Evolutionary conservation across 1,140 invertebrate genomes (phyloP), one percentile per base, ranked within the genome.

Genomic region (Leguminivora glycinivorella): DNA sequence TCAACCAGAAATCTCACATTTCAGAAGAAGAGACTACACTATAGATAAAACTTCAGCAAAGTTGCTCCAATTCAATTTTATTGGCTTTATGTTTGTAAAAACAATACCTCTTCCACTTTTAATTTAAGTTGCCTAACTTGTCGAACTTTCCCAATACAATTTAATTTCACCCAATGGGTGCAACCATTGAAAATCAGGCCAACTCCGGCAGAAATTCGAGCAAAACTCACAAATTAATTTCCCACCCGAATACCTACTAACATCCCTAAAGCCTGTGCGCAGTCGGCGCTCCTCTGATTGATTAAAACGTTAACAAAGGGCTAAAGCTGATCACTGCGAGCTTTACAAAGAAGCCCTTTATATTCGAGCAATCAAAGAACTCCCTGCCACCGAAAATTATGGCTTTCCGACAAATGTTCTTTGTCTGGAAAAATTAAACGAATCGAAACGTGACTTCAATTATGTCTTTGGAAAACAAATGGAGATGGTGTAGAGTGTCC

Each of bases 251-350:
- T 63, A 31, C 58, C 31, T 68, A 68, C 31, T 68, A 34, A 17
- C 38, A 14, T n/a, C 26, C 58, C 58, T 31, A n/a, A 31, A 31
- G 25, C 24, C 58, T 29, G n/a, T 29, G 58, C 58, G 58, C 58
- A 63, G 14, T 17, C 58, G n/a, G 58, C 58, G 29, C 52, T 52
- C 56, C 76, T 74, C 78, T 91, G 88, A 91, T 91, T 91, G 88
- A 91, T 91, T 91, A 91, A 88, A 90, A 87, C 80, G 70, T 81
- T 80, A 89, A 90, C 87, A 90, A 85, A 83, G 80, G 85, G 88
- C 88, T 89, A 84, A 88, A 83, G 78, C 82, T 87, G 88, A 90
- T 90, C 87, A 87, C 77, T 76, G 79, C 29, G 69, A 72, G 82
- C 80, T 84, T 85, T 89, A 75, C 77, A 22, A 29, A 72, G 86